phyloP scores from a whole-genome alignment of 1,140 invertebrate genomes.

The Tetragnatha versicolor region DNA sequence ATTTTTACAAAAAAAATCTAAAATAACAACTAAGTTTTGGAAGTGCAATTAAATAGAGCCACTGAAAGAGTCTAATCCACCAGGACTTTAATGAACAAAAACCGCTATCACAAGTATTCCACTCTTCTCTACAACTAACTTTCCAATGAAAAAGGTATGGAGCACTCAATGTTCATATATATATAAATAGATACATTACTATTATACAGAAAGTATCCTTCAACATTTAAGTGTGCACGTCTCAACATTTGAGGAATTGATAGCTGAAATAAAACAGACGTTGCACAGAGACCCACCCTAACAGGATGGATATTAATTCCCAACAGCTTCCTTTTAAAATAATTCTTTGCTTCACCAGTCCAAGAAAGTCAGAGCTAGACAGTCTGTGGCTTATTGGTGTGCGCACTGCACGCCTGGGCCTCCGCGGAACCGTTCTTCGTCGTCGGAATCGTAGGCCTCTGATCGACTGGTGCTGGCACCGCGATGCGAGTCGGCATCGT shows the following conservation, averaged over 20 bases:
- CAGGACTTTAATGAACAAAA: slow-evolving; percentile 34
- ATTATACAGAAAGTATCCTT: slow-evolving; percentile 26
- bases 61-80: neutral
- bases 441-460: slow-evolving; percentile 74
- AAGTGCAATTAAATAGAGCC: slow-evolving; percentile 8
- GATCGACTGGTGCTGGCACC: slow-evolving; percentile 62
- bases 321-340: slow-evolving; percentile 8
- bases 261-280: slow-evolving; percentile 32
- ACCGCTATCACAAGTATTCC: slow-evolving; percentile 10
- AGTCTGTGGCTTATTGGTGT: slow-evolving; percentile 69
- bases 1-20: too few species aligned
- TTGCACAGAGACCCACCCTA: neutral
- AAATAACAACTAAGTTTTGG: too few species aligned
- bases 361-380: neutral
- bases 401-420: slow-evolving; percentile 74
- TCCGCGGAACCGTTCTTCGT: slow-evolving; percentile 70
- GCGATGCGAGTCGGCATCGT: slow-evolving; percentile 69
- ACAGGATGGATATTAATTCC: slow-evolving; percentile 6
- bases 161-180: slow-evolving; percentile 18
- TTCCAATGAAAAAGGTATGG: slow-evolving; percentile 33
- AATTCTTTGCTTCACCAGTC: neutral
- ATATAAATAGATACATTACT: slow-evolving; percentile 36
- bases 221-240: slow-evolving; percentile 22
- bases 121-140: slow-evolving; percentile 35
- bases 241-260: slow-evolving; percentile 4